Conservation (phyloP, 2,888 invertebrate genomes). For the Hylaea fasciaria region DNA sequence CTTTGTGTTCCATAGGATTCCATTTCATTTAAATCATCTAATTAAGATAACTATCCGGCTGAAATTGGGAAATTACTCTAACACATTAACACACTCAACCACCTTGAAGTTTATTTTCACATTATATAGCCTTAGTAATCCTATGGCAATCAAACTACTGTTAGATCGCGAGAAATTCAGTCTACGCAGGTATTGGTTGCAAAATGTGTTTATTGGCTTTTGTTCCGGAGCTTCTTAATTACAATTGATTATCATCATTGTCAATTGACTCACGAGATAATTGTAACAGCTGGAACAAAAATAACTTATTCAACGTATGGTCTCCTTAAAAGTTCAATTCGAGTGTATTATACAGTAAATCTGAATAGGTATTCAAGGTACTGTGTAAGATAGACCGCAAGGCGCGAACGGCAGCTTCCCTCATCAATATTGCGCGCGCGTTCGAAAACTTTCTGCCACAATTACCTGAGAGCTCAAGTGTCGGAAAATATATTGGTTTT, state of each 20-base stretch:
- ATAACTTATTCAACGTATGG: conserved; percentile 21
- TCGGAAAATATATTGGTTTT: conserved; percentile 84
- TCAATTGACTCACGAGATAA: no score
- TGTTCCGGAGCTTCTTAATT: no score
- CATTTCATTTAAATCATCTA: conserved; percentile 21
- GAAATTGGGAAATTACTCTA: conserved; percentile 5
- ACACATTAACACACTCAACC: no score
- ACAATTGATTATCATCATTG: no score
- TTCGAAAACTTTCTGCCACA: conserved; percentile 83
- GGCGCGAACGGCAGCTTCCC: conserved; percentile 52
- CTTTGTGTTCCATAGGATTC: conserved; percentile 36
- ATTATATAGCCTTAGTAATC: no score
- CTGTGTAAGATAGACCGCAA: conserved; percentile 42
- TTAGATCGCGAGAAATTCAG: no score
- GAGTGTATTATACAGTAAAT: conserved; percentile 31
- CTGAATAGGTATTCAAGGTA: conserved; percentile 32
- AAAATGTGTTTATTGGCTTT: no score
- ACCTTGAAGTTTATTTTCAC: no score
- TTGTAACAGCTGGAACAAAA: not conserved
- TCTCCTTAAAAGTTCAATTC: conserved; percentile 27
- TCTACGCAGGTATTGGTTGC: no score
- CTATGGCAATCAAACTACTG: no score
- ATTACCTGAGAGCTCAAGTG: conserved; percentile 85
- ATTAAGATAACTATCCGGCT: conserved; percentile 21
- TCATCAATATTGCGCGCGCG: conserved; percentile 81